Percentiles rank a stretch among this genome's conserved stretches.
Evolutionary conservation across 1,140 invertebrate species (phyloP).

Genomic region (Wasmannia auropunctata): DNA sequence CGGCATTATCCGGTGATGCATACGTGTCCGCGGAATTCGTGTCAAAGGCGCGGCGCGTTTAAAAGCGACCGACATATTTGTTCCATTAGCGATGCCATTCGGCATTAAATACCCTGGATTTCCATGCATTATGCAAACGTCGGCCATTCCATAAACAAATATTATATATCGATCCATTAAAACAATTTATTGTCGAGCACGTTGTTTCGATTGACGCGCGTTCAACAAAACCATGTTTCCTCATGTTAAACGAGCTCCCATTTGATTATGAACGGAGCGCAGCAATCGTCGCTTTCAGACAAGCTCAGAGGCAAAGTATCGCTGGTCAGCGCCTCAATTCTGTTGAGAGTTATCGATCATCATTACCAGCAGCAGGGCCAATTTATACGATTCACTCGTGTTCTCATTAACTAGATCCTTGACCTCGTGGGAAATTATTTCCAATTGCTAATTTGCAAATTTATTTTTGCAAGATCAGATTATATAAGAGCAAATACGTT

Average conservation of each 20-base stretch:
- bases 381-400: conserved; percentile 15
- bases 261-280: conserved; percentile 29
- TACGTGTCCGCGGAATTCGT: conserved; percentile 60
- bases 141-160: conserved; percentile 39
- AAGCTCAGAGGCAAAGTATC: neutral
- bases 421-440: neutral
- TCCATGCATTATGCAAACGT: conserved; percentile 70
- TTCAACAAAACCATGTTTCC: conserved; percentile 4
- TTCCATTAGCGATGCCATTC: conserved; percentile 72
- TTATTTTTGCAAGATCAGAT: neutral
- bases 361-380: neutral
- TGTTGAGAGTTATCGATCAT: conserved; percentile 9
- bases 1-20: conserved; percentile 29
- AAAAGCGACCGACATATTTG: conserved; percentile 64
- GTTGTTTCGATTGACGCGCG: conserved; percentile 45
- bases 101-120: conserved; percentile 67
- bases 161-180: conserved; percentile 67
- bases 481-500: neutral
- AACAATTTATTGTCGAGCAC: conserved; percentile 65
- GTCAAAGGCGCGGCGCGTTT: conserved; percentile 54
- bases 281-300: conserved; percentile 23
- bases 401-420: neutral
- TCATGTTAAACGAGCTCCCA: neutral
- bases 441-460: conserved; percentile 1
- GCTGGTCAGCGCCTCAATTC: neutral